phyloP scores from a whole-genome alignment of 2,113 vertebrate species.

The Urocolius indicus region DNA sequence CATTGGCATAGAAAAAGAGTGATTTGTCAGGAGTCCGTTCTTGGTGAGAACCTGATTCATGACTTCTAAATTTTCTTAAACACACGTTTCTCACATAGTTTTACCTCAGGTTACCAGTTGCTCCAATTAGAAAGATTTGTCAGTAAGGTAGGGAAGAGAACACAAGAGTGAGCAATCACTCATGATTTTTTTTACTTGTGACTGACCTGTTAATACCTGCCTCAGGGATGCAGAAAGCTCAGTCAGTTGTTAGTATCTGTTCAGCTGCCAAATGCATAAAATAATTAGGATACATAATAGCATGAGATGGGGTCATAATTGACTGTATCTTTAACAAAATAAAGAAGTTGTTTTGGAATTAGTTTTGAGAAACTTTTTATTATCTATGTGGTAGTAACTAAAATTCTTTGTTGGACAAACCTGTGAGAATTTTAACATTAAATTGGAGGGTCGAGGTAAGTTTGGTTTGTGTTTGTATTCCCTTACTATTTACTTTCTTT shows the following conservation, averaged over 20 bases:
- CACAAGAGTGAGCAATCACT: not conserved
- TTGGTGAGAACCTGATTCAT: not conserved
- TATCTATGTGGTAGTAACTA: not conserved
- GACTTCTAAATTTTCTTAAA: not conserved
- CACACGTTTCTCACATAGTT: not conserved
- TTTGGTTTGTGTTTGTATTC: not conserved
- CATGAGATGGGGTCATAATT: not conserved
- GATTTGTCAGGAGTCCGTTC: not conserved
- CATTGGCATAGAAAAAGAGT: not conserved
- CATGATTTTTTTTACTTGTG: not conserved
- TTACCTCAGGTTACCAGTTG: not conserved
- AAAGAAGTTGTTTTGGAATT: not conserved
- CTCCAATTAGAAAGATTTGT: not conserved
- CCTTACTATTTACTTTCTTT: not conserved
- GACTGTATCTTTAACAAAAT: not conserved
- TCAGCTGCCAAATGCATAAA: fast-evolving
- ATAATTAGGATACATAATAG: not conserved
- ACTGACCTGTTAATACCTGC: not conserved
- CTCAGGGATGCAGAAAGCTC: not conserved
- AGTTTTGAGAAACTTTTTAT: not conserved
- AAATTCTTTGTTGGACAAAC: not conserved
- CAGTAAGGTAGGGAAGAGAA: not conserved
- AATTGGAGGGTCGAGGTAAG: not conserved
- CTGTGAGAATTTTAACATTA: not conserved
- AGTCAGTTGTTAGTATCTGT: not conserved